These are phyloP conservation scores for Pomatostomus ruficeps DNA, from an alignment of 2,113 vertebrate genomes.

Conservation along the genomic window DNA sequence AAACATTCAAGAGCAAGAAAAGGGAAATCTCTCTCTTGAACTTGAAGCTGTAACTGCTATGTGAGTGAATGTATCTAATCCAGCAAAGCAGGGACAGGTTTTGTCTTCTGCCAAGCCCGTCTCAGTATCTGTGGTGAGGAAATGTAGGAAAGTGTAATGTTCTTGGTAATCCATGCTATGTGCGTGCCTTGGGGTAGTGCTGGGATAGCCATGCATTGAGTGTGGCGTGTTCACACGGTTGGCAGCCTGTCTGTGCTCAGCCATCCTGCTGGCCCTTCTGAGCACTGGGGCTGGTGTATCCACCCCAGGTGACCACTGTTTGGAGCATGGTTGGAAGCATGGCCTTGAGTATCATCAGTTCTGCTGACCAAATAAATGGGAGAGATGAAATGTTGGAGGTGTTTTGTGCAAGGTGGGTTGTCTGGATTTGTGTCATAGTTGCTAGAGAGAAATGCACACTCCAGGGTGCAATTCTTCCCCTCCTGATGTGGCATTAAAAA, in stretches of 20 bases:
- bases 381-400: not conserved
- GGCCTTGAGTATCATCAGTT: not conserved
- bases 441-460: not conserved
- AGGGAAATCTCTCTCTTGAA: not conserved
- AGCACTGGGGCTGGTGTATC: not conserved
- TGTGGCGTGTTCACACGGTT: rapidly evolving
- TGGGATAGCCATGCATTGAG: rapidly evolving
- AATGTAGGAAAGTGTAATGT: not conserved
- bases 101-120: not conserved
- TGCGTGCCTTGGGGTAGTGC: not conserved
- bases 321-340: rapidly evolving
- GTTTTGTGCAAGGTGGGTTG: not conserved
- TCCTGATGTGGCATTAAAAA: not conserved
- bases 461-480: not conserved
- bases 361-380: not conserved
- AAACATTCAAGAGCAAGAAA: not conserved
- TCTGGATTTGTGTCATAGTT: not conserved
- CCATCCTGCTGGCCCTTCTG: not conserved
- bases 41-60: not conserved
- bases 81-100: not conserved
- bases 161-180: not conserved
- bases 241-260: not conserved
- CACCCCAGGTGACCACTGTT: not conserved
- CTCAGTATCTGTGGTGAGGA: not conserved
- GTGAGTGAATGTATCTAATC: not conserved